Base-by-base conservation (phyloP, 2,888 invertebrate genomes). In the Oligia latruncula region DNA sequence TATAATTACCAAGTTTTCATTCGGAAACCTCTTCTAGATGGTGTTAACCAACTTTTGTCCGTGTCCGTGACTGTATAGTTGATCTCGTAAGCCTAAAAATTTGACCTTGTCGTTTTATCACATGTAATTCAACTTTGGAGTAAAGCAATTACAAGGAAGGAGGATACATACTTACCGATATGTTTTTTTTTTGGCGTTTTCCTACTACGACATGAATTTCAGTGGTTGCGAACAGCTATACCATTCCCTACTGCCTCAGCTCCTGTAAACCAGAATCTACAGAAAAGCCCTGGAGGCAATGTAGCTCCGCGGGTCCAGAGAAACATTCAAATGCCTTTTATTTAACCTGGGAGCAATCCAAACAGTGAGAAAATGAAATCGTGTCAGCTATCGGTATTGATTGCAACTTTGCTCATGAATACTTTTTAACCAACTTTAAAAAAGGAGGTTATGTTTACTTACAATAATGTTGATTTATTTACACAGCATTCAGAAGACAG, bases 401-500 rank as follows among this genome's bases (percentile, higher is more conserved):
- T 40, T 40, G 0, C 23, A 8, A 46, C 46, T 20, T 20, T 67
- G 15, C 15, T 43, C 11, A 11, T 49, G 29, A 46, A 68, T 49
- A 20, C 11, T 11, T 46, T 4, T 64, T 20, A 29, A 60, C n/a
- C 13, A n/a, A 15, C 2, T 29, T 62, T 0, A 29, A n/a, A 29
- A 67, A 29, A 46, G 1, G 3, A 6, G 29, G 13, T 29, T 70
- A 13, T 8, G 2, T 46, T 40, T 65, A 20, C 4, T 35, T 35
- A 35, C 8, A 9, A 23, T 71, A 62, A 35, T 52, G 15, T 43
- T 29, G 15, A 49, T 76, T 15, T 64, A 80, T 76, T 71, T 85
- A 86, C 85, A 5, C 88, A 97, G 91, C 97, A 97, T 90, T 97
- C 96, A 2, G 96, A 96, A 85, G 96, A 96, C 67, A 97, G 96